phyloP scores from a whole-genome alignment of 2,888 invertebrate species.

The Acrobasis consociella region DNA sequence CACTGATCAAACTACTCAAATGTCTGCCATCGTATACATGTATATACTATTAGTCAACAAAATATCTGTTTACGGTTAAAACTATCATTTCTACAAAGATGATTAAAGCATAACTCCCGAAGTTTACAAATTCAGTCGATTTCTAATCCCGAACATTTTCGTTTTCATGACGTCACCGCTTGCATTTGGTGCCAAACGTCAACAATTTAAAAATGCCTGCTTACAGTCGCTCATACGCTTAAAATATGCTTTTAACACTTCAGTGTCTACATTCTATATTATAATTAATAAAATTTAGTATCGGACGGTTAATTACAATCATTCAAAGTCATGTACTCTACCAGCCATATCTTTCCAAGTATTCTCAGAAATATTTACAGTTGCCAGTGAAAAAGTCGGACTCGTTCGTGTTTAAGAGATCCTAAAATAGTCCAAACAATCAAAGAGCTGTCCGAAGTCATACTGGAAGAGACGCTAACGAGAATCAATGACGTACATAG shows the following conservation, averaged over 20 bases:
- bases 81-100: not conserved
- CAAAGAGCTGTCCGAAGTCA: constrained; percentile 21
- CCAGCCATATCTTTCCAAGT: not conserved
- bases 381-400: constrained; percentile 11
- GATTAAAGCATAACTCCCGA: not conserved
- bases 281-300: constrained; percentile 5
- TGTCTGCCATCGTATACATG: not conserved
- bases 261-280: not conserved
- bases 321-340: constrained; percentile 5
- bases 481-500: constrained; percentile 20
- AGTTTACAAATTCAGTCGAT: constrained; percentile 7
- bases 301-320: constrained; percentile 16
- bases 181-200: constrained; percentile 13
- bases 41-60: not conserved
- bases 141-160: constrained; percentile 9
- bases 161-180: constrained; percentile 4
- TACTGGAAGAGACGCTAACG: constrained; percentile 20
- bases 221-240: constrained; percentile 2
- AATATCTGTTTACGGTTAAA: not conserved
- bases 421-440: constrained; percentile 16
- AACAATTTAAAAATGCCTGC: constrained; percentile 16
- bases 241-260: not conserved
- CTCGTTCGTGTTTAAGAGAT: constrained; percentile 11
- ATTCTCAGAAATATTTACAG: constrained; percentile 13
- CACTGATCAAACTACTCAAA: constrained; percentile 2